Evolutionary conservation across 30 jellyfish, hydroid and myxozoan genomes (phyloP).

Genomic region (Mastigias papua): DNA sequence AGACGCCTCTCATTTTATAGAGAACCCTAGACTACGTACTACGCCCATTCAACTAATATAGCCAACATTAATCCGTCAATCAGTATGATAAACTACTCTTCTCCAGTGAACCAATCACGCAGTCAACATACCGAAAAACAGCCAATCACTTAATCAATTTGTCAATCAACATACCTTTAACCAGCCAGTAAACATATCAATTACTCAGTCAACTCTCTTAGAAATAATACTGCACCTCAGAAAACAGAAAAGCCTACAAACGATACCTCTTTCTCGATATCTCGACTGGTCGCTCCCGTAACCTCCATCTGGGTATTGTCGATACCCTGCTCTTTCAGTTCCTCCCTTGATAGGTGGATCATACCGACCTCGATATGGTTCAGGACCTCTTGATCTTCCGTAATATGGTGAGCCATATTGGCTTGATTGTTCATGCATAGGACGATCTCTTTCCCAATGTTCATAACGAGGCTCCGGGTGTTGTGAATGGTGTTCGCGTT

Average conservation of each 20-base stretch:
- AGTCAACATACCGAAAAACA: no score
- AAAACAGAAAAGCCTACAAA: neutral
- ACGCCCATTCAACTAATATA: no score
- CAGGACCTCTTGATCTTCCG: constrained; percentile 83
- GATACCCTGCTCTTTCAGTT: constrained; percentile 46
- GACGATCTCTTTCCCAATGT: constrained; percentile 75
- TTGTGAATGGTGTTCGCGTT: constrained; percentile 57
- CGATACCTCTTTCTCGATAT: constrained; percentile 77
- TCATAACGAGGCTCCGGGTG: constrained; percentile 64
- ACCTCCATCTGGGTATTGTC: constrained; percentile 61
- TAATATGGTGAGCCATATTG: constrained; percentile 50
- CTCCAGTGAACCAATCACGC: no score
- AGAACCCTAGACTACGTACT: no score
- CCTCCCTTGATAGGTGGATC: constrained; percentile 64
- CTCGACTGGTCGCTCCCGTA: constrained; percentile 56
- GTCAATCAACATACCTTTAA: no score
- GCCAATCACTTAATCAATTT: no score
- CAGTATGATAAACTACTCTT: no score
- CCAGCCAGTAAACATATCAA: no score
- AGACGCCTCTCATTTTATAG: no score
- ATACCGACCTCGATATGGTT: constrained; percentile 72
- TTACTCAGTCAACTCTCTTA: neutral
- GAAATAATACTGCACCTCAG: neutral
- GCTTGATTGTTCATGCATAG: constrained; percentile 61
- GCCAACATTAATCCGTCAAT: no score